phyloP scores from a whole-genome alignment of 2,113 vertebrate species.

The Oenanthe melanoleuca region DNA sequence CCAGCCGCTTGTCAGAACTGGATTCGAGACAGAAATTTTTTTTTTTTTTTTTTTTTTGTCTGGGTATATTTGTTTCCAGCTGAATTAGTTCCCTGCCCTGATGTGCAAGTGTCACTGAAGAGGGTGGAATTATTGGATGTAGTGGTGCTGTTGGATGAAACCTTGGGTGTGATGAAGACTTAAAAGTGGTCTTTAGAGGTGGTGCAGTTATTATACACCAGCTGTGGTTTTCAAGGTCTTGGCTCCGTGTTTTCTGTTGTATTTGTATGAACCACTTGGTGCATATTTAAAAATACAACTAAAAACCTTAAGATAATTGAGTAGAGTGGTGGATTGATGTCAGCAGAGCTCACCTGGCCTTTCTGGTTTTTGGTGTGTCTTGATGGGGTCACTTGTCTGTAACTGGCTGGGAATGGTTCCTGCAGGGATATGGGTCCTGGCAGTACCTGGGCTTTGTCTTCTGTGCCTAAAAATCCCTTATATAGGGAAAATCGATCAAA shows the following conservation, averaged over 20 bases:
- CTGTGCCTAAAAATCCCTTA: background rate
- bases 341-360: fast-evolving
- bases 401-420: background rate
- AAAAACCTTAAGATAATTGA: background rate
- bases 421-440: background rate
- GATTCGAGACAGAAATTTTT: background rate
- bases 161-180: background rate
- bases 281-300: background rate
- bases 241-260: background rate
- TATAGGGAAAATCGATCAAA: background rate
- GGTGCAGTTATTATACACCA: background rate
- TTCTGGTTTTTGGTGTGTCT: background rate
- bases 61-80: background rate
- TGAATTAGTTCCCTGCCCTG: background rate
- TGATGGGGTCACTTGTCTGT: background rate
- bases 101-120: background rate
- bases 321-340: background rate
- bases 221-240: background rate
- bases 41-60: background rate
- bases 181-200: background rate
- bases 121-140: background rate
- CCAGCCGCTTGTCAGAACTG: background rate
- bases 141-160: background rate
- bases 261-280: background rate
- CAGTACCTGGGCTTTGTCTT: background rate